Base-by-base conservation (phyloP, 2,113 vertebrate species). In the Pygoscelis antarcticus region DNA sequence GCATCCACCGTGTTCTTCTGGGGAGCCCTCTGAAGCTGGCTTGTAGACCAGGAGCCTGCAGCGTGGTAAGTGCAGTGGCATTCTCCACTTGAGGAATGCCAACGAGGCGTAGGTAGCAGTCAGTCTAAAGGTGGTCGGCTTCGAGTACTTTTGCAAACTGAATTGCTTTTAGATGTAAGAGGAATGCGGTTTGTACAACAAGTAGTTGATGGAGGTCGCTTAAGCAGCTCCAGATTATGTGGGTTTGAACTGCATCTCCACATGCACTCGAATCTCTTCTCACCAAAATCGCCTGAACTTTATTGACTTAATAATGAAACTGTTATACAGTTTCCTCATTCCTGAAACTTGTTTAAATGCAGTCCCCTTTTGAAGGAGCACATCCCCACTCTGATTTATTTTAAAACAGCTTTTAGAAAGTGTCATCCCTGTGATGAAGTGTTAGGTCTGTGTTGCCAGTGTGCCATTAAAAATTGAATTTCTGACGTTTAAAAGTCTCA, bases 361-460 rank as follows among this genome's bases (percentile, higher is more conserved):
- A 49, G 70, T 57, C 40, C 9, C 64, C 61, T 89, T 90, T 66
- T 22, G 9, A 80, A 74, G 68, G 85, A 87, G 58, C 55, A 93
- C 64, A 79, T 96, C 91, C 78, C 34, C 60, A 10, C 75, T 93
- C 82, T 96, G 95, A 95, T 96, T 97, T 94, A 95, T 96, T 97
- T 97, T 91, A 95, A 91, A 96, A 44, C 75, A 83, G 97, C 94
- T 97, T 94, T 96, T 94, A 93, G 94, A 83, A 90, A 77, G 92
- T 97, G 94, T 96, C 97, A 96, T 93, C 47, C 78, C 94, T 93
- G 71, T 96, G 95, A 95, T 97, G 91, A 96, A 97, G 96, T 88
- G 89, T 91, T 93, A 91, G 94, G 75, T 90, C 93, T 95, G 16
- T 90, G 81, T 90, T 96, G 95, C 87, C 94, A 96, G 90, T 58